Conservation (phyloP, 2,113 vertebrate species). For the Hippocampus zosterae region DNA sequence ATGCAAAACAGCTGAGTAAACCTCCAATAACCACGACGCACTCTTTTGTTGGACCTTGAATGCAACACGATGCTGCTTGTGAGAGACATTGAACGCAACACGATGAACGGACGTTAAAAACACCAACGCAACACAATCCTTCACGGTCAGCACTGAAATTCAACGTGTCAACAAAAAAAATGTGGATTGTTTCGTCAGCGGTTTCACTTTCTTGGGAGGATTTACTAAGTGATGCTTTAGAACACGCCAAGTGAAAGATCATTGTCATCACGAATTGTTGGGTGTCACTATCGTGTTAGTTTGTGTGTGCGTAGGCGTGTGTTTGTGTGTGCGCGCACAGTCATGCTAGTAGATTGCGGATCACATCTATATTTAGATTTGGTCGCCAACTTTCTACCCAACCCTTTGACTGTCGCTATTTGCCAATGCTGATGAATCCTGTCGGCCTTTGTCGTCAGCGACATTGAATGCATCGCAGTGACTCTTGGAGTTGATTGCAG, state of each 20-base stretch:
- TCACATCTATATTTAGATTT: constrained; percentile 52
- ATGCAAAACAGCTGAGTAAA: constrained; percentile 4
- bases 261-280: not conserved
- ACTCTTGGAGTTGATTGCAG: not conserved
- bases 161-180: not conserved
- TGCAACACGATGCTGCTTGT: not conserved
- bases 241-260: not conserved
- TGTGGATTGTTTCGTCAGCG: not conserved
- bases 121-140: not conserved
- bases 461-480: not conserved
- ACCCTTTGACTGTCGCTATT: constrained; percentile 6
- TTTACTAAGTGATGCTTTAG: not conserved
- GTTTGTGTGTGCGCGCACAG: not conserved
- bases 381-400: not conserved
- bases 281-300: constrained; percentile 7
- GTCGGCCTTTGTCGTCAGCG: not conserved
- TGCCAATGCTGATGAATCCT: constrained; percentile 10
- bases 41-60: not conserved
- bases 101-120: not conserved
- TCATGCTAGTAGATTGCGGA: constrained; percentile 31
- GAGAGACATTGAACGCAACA: not conserved
- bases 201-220: not conserved
- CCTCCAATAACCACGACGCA: not conserved
- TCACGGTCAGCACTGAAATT: not conserved
- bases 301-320: too few species aligned